Percentiles rank a stretch among this genome's conserved stretches.
Conservation (phyloP, 2,797 vertebrate genomes). For the Natrix natrix region DNA sequence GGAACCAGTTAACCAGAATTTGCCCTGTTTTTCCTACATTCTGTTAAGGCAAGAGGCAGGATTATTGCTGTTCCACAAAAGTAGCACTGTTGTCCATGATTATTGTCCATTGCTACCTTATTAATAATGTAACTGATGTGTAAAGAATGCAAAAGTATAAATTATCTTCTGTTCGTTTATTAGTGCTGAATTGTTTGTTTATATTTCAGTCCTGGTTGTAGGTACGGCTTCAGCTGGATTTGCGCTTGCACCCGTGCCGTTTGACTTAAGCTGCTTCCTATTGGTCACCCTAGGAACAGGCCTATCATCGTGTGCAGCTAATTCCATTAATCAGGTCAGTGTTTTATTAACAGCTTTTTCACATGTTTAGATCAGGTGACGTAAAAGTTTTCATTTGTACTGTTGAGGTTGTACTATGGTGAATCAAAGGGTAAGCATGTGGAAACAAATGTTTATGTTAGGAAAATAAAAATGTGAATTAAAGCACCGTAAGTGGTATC, state of each 20-base stretch:
- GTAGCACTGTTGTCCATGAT: not conserved
- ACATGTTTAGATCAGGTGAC: not conserved
- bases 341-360: not conserved
- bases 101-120: not conserved
- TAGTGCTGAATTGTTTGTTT: constrained; percentile 28
- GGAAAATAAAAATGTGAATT: constrained; percentile 9
- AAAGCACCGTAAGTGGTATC: constrained; percentile 39
- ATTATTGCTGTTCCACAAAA: not conserved
- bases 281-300: constrained; percentile 86
- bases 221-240: constrained; percentile 89
- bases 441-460: constrained; percentile 6
- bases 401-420: not conserved
- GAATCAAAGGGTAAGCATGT: constrained; percentile 10
- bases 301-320: constrained; percentile 90
- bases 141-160: not conserved
- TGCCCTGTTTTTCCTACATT: not conserved
- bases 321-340: constrained; percentile 97
- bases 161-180: not conserved
- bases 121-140: not conserved
- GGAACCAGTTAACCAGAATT: not conserved
- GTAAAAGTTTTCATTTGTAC: not conserved
- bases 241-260: constrained; percentile 90
- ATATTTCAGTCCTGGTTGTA: constrained; percentile 87
- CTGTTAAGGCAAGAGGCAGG: not conserved
- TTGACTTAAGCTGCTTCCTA: constrained; percentile 84